A percentile compares a stretch with the other conserved stretches of the same genome.
Conservation (phyloP, 2,797 vertebrate genomes). For the Gymnopithys bicolor region DNA sequence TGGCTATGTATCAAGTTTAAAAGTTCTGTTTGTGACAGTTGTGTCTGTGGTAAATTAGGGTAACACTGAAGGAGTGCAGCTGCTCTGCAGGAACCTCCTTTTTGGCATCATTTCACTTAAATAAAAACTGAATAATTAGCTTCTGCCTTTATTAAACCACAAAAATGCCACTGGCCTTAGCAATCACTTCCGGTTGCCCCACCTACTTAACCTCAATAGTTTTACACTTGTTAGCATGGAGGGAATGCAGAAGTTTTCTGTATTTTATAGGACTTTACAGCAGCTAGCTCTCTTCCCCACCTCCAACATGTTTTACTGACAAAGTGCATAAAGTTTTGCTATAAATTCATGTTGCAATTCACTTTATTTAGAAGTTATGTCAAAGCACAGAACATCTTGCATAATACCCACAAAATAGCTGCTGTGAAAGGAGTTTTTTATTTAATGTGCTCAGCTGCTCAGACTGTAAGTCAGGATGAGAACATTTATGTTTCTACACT, state of each 20-base stretch:
- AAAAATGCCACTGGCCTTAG: conserved; percentile 83
- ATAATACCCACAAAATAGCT: background rate
- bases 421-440: conserved; percentile 11
- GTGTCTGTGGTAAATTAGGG: conserved; percentile 85
- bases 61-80: conserved; percentile 82
- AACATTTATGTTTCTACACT: background rate
- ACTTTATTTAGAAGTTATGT: background rate
- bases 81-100: conserved; percentile 79
- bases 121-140: conserved; percentile 83
- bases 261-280: conserved; percentile 46
- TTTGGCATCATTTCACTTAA: conserved; percentile 81
- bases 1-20: conserved; percentile 80
- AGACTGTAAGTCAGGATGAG: background rate
- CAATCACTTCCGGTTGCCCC: conserved; percentile 92
- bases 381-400: conserved; percentile 24
- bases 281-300: conserved; percentile 22
- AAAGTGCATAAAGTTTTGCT: conserved; percentile 1
- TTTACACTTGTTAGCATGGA: conserved; percentile 80
- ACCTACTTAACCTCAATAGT: conserved; percentile 91
- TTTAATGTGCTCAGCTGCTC: conserved; percentile 9
- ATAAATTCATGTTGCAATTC: conserved; percentile 7
- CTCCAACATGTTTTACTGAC: conserved; percentile 10
- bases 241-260: conserved; percentile 58
- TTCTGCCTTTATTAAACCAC: conserved; percentile 84
- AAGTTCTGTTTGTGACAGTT: conserved; percentile 85